Base-by-base conservation (phyloP, 2,797 vertebrate species). In the Halcyon chelicuti region DNA sequence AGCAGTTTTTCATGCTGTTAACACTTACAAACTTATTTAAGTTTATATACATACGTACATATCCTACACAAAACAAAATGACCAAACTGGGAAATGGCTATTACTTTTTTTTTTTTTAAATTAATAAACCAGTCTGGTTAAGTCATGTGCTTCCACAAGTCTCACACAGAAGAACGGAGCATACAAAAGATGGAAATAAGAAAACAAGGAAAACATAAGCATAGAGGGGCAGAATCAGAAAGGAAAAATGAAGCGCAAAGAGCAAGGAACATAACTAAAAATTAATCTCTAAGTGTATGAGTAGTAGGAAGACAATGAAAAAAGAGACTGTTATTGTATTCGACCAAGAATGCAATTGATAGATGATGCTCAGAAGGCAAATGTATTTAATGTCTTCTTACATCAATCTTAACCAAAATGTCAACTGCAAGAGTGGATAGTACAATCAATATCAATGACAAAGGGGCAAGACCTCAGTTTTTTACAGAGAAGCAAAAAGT, bases 351-450 rank as follows among this genome's bases (percentile, higher is more conserved):
- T 2, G 7, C 57, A 80, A 52, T 0, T 86, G 87, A 94, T 77
- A 83, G 87, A 94, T 94, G 65, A 77, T 83, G 68, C 37, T 86
- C 78, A 72, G 87, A 80, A 93, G 62, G 82, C 31, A 91, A 83
- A 95, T 77, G 54, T 77, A 83, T 88, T 91, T 93, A 95, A 95
- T 72, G 46, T 91, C 87, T 55, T 83, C 55, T 88, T 94, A 54
- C 65, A 94, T 94, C 91, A 74, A 44, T 77, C 90, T 94, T 76
- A 91, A 82, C 67, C 75, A 71, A 94, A 96, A 95, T 83, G 87
- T 83, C 91, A 94, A 20, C 52, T 39, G 68, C 52, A 77, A 94
- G 85, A 86, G 82, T 33, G 31, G 78, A 67, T 44, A 74, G 89
- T 31, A 74, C 87, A 74, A 91, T 96, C 93, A 88, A 91, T 91